Evolutionary conservation across 2,797 vertebrate genomes (phyloP).

Genomic region (Pangasius larnaudii): DNA sequence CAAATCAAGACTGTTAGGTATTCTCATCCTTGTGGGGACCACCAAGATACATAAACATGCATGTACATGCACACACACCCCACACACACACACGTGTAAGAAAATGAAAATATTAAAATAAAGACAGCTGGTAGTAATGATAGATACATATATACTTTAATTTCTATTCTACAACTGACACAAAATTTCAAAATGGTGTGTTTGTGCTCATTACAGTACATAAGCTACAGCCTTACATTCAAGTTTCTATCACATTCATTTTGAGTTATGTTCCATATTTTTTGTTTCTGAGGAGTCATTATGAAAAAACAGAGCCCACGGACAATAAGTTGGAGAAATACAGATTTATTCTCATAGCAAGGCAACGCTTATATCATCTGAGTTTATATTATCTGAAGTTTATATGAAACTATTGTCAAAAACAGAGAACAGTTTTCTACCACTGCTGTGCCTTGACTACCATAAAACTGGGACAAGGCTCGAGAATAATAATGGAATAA

Average conservation of each 20-base stretch:
- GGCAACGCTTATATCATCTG: not conserved
- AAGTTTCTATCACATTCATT: slow-evolving; percentile 1
- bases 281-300: not conserved
- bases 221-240: slow-evolving; percentile 22
- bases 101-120: slow-evolving; percentile 45
- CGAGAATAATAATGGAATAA: not conserved
- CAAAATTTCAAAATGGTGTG: slow-evolving; percentile 51
- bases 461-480: slow-evolving; percentile 24
- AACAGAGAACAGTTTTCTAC: not conserved
- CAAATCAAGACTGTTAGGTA: not conserved
- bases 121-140: slow-evolving; percentile 32
- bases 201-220: slow-evolving; percentile 44
- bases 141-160: slow-evolving; percentile 64
- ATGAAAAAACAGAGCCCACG: not conserved
- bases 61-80: not conserved
- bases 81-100: too few relatives aligned
- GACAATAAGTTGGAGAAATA: not conserved
- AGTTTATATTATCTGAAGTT: not conserved
- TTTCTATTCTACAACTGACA: slow-evolving; percentile 68
- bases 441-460: not conserved
- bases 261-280: not conserved
- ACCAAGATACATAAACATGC: not conserved
- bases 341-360: not conserved
- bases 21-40: not conserved
- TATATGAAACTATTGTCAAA: not conserved